Conservation (phyloP, 1,140 invertebrate genomes). For the Drosophila asahinai region DNA sequence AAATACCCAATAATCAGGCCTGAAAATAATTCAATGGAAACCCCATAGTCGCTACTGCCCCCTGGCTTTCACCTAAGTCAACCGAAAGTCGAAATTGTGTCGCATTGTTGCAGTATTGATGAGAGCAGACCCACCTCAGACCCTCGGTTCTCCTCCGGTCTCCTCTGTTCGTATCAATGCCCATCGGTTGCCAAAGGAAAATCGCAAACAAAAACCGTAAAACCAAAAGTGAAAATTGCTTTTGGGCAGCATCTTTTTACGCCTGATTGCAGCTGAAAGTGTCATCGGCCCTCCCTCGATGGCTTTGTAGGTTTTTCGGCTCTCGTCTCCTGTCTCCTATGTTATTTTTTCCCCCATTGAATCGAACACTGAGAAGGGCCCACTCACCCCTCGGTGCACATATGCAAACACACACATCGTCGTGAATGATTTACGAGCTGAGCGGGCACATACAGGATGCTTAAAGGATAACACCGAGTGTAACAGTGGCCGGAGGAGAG, state of each 20-base stretch:
- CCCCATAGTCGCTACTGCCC: not conserved
- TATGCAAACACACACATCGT: constrained; percentile 52
- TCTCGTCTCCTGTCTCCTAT: constrained; percentile 17
- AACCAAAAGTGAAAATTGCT: constrained; percentile 78
- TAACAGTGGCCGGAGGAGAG: constrained; percentile 21
- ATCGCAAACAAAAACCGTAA: constrained; percentile 55
- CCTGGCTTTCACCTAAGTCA: constrained; percentile 16
- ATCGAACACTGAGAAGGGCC: constrained; percentile 24
- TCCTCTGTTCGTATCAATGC: constrained; percentile 21
- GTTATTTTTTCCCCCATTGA: constrained; percentile 37
- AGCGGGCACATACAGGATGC: constrained; percentile 34
- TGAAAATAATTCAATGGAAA: not conserved
- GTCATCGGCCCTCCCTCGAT: constrained; percentile 35
- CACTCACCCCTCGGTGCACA: constrained; percentile 40
- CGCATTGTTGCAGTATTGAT: constrained; percentile 83
- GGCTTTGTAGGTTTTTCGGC: constrained; percentile 36
- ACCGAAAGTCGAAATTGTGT: constrained; percentile 47
- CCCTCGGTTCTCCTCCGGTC: not conserved
- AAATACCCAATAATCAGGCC: not conserved
- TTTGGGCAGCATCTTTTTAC: constrained; percentile 77
- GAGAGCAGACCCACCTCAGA: constrained; percentile 45
- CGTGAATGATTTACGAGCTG: constrained; percentile 71
- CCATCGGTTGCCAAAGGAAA: constrained; percentile 41
- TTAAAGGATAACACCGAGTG: constrained; percentile 55
- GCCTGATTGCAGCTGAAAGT: constrained; percentile 76